phyloP scores from a whole-genome alignment of 2,888 invertebrate genomes.

The Aproaerema taeniolella region DNA sequence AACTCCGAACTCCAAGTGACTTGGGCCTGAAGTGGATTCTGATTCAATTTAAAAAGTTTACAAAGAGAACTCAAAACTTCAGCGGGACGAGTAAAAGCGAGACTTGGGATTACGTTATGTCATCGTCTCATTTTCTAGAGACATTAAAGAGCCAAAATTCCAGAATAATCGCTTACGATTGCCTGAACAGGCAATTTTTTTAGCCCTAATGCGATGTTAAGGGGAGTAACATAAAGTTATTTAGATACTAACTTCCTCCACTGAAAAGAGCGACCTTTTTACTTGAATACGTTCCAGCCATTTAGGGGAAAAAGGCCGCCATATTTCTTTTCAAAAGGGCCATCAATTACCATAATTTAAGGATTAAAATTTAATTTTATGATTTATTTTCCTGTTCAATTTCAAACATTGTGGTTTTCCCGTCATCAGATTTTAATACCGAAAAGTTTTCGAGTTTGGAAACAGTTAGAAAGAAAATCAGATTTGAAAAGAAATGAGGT shows the following conservation, averaged over 20 bases:
- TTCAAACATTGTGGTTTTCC: too few species aligned
- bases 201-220: conserved; percentile 6
- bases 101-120: conserved; percentile 7
- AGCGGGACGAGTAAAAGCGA: conserved; percentile 16
- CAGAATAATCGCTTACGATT: conserved; percentile 24
- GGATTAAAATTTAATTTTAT: conserved; percentile 3
- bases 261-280: conserved; percentile 4
- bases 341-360: conserved; percentile 10
- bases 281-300: conserved; percentile 1
- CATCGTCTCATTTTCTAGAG: conserved; percentile 11
- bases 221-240: neutral
- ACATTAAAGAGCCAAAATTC: conserved; percentile 27
- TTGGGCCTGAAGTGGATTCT: conserved; percentile 24
- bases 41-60: conserved; percentile 61
- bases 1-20: conserved; percentile 28
- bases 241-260: conserved; percentile 1
- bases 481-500: too few species aligned
- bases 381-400: neutral
- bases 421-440: too few species aligned
- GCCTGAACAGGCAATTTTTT: conserved; percentile 16
- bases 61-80: conserved; percentile 33
- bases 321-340: conserved; percentile 1
- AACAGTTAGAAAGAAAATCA: too few species aligned
- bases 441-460: too few species aligned
- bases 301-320: conserved; percentile 5